Base-by-base conservation (phyloP, 2,113 vertebrate genomes). In the Lophotis ruficrista region DNA sequence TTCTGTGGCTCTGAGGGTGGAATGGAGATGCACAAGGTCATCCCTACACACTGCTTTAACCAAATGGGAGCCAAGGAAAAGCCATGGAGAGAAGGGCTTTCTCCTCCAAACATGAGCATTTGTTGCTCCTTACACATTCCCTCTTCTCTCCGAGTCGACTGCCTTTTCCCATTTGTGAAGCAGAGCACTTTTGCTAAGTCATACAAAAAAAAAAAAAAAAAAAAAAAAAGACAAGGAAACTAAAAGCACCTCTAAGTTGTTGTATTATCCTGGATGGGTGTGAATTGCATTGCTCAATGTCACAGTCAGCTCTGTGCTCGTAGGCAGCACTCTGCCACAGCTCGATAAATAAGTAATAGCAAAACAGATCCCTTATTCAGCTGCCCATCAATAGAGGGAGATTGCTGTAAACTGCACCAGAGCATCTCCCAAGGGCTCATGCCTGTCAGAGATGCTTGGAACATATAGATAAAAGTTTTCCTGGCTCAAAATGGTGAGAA, bases 271-370 rank as follows among this genome's bases (percentile, higher is more conserved):
- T 50, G 54, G 17, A 9, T n/a, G 61, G 8, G 35, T 48, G 30
- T 15, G 47, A 73, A 56, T 9, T 80, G 70, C 28, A 27, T 35
- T 65, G 65, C 66, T 50, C 73, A 53, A 3, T 51, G 35, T 22
- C 57, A 45, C 30, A 66, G 51, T 30, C 16, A 3, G 1, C 33
- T 66, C 88, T 72, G 57, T 43, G 57, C n/a, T 60, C 0, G 0
- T 4, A 41, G 60, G 61, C 78, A 92, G 51, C 3, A 4, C 31
- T 53, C 43, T 76, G 65, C 35, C 4, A 1, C 2, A 1, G 61
- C 70, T 69, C 3, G 0, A 68, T 82, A 82, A 82, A 87, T 58
- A 68, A 85, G 5, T 65, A 79, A 83, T 37, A 48, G 30, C 28
- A 54, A 53, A 79, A 87, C 27, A 90, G 56, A 64, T 48, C 38